phyloP scores from a whole-genome alignment of 64 coral and sea anemone genomes.

The Acropora yongei region DNA sequence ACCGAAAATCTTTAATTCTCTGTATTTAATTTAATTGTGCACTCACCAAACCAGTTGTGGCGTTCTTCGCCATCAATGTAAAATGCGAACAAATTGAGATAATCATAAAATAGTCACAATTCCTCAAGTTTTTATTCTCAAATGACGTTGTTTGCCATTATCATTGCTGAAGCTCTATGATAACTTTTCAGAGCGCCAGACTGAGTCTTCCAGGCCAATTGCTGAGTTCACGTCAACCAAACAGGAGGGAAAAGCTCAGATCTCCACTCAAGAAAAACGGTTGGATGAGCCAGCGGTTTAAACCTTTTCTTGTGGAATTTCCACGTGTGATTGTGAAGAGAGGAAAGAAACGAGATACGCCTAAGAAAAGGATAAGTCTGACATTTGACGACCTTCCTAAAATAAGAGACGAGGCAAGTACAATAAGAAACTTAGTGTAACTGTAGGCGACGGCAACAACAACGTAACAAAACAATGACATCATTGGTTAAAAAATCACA shows the following conservation, averaged over 20 bases:
- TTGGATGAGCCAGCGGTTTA: slow-evolving; percentile 82
- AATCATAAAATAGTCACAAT: too few relatives aligned
- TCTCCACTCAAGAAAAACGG: slow-evolving; percentile 40
- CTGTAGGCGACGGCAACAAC: too few relatives aligned
- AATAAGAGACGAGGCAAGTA: slow-evolving; percentile 86
- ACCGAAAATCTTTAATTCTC: too few relatives aligned
- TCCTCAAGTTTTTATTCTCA: too few relatives aligned
- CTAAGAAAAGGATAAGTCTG: slow-evolving; percentile 27
- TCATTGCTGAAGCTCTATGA: too few relatives aligned
- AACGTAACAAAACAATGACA: too few relatives aligned
- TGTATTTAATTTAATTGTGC: too few relatives aligned
- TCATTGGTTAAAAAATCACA: too few relatives aligned
- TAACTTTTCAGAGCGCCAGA: neutral
- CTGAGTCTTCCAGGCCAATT: neutral
- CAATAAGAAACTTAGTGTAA: neutral
- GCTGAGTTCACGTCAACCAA: neutral
- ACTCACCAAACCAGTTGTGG: too few relatives aligned
- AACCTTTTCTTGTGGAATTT: slow-evolving; percentile 73
- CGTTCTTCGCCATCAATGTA: too few relatives aligned
- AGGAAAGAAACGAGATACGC: slow-evolving; percentile 34
- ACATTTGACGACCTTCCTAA: slow-evolving; percentile 85
- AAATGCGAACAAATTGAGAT: too few relatives aligned
- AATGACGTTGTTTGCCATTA: too few relatives aligned
- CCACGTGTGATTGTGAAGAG: slow-evolving; percentile 40
- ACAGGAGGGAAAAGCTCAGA: neutral